Evolutionary conservation across 2,888 invertebrate species (phyloP).

Genomic region (Thelaira solivaga): DNA sequence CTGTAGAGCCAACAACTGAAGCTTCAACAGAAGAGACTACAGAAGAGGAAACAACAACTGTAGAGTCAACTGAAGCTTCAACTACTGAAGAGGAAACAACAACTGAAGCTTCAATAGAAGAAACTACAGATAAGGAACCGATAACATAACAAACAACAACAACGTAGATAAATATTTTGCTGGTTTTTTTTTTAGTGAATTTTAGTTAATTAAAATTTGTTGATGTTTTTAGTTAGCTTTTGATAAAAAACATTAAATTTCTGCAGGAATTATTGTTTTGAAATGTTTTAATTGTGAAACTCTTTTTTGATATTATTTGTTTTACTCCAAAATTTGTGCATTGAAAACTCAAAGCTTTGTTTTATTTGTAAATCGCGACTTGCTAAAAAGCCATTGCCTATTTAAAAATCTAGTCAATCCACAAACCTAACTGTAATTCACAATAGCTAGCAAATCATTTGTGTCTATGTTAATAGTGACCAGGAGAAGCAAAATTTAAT

Average conservation of each 20-base stretch:
- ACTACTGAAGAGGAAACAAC: not conserved
- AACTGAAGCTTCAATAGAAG: not conserved
- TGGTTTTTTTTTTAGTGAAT: too few relatives aligned
- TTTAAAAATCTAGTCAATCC: not conserved
- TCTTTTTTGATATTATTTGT: too few relatives aligned
- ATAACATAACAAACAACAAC: not conserved
- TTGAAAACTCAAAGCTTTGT: too few relatives aligned
- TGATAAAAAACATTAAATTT: too few relatives aligned
- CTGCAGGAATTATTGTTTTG: too few relatives aligned
- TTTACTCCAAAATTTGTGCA: too few relatives aligned
- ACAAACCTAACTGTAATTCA: not conserved
- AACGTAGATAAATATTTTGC: too few relatives aligned
- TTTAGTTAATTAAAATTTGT: too few relatives aligned
- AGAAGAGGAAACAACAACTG: not conserved
- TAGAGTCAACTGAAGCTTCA: not conserved
- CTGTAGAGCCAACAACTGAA: not conserved
- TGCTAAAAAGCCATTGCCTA: constrained; percentile 5
- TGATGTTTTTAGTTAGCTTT: too few relatives aligned
- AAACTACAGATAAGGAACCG: not conserved
- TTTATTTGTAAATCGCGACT: too few relatives aligned
- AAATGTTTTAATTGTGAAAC: too few relatives aligned
- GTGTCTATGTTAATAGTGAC: not conserved
- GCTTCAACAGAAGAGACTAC: not conserved
- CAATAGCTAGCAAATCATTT: not conserved
- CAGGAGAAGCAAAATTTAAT: too few relatives aligned